Base-by-base conservation (phyloP, 2,797 vertebrate genomes). In the Siniperca scherzeri region DNA sequence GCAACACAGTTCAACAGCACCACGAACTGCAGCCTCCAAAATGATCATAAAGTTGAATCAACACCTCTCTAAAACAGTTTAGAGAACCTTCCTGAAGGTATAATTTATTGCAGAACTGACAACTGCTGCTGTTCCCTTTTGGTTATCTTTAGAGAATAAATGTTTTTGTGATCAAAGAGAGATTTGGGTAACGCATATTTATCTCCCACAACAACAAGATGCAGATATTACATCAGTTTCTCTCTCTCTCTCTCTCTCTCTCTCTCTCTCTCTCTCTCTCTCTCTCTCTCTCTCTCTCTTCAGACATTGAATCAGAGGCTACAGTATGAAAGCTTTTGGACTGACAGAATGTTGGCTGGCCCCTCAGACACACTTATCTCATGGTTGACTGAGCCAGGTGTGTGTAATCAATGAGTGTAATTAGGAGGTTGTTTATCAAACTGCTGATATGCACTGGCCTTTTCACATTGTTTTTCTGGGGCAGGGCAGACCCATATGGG, bases 371-470 rank as follows among this genome's bases (percentile, higher is more conserved):
- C 78, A 44, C 70, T 82, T 80, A 89, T 88, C 81, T 85, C 65
- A 65, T 1, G 70, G 72, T 46, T 81, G 78, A 70, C 72, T 80
- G 71, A 86, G 81, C 81, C 84, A 82, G 88, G 87, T 91, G 87
- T 88, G 69, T 85, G 73, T 89, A 88, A 94, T 90, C 91, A 92
- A 91, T 91, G 88, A 73, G 77, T 87, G 74, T 89, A 92, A 93
- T 94, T 91, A 92, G 78, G 67, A 88, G 62, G 71, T 91, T 94
- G 89, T 92, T 93, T 93, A 89, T 88, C 83, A 81, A 88, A 84
- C 84, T 82, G 83, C 86, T 80, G 84, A 82, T 89, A 84, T 70
- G 72, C 56, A 33, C 27, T 80, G 78, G 88, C 89, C 84, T 88
- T 88, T 88, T 83, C 81, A 75, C 81, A 78, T 88, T 85, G 85